Conservation (phyloP, 2,113 vertebrate species). For the Euleptes europaea region DNA sequence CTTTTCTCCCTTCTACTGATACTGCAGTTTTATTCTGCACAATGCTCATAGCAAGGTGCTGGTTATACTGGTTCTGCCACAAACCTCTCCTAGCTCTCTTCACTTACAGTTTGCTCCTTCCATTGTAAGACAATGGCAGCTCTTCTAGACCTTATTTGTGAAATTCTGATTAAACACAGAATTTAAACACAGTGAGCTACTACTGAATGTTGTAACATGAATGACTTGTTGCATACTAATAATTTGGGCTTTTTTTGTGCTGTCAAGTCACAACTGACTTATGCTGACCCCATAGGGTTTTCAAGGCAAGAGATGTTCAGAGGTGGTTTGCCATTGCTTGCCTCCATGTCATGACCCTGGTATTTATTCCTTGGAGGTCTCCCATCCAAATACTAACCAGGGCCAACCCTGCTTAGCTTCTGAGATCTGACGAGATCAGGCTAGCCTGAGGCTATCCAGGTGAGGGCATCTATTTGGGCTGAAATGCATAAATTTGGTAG, state of each 20-base stretch:
- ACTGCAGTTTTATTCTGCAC: not conserved
- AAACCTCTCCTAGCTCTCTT: constrained; percentile 39
- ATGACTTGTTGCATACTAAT: not conserved
- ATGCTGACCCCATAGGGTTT: too few species aligned
- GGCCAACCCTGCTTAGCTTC: too few species aligned
- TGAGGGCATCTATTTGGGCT: not conserved
- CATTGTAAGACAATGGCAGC: constrained; percentile 8
- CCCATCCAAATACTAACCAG: too few species aligned
- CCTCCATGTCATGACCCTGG: too few species aligned
- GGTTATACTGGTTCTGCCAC: not conserved
- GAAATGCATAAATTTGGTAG: constrained; percentile 26
- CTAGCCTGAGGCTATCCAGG: too few species aligned
- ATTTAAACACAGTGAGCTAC: too few species aligned
- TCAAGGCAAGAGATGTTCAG: too few species aligned
- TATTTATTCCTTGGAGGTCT: too few species aligned
- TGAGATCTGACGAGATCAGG: too few species aligned
- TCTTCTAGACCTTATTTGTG: not conserved
- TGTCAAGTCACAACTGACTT: too few species aligned
- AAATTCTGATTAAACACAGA: too few species aligned
- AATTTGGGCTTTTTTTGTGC: constrained; percentile 16
- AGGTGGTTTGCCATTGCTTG: too few species aligned
- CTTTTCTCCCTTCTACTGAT: not conserved
- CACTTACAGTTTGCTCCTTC: constrained; percentile 42
- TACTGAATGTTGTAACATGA: not conserved
- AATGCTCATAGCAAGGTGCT: not conserved